Conservation (phyloP, 2,888 invertebrate species). For the Caenorhabditis wallacei region DNA sequence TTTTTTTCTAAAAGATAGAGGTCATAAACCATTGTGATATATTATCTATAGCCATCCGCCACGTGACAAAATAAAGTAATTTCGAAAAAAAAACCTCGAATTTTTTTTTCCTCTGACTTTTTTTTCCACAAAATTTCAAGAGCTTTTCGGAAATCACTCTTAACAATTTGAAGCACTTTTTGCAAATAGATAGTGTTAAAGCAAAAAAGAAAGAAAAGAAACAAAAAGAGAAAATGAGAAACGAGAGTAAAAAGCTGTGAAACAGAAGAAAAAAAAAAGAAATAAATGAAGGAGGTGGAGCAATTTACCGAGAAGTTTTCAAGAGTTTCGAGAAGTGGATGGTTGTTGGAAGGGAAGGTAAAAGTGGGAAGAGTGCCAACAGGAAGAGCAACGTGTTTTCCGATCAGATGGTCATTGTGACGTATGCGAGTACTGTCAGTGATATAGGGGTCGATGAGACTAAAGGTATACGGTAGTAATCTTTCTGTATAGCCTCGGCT, state of each 20-base stretch:
- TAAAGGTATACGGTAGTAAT: no score
- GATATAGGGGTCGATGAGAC: no score
- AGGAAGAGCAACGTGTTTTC: conserved; percentile 54
- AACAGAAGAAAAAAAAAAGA: conserved; percentile 31
- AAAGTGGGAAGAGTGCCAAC: conserved; percentile 26
- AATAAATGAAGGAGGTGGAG: conserved; percentile 35
- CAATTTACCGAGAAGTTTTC: conserved; percentile 65
- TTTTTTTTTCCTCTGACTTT: conserved; percentile 11
- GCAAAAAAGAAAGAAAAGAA: conserved; percentile 16
- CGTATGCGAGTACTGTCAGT: conserved; percentile 13
- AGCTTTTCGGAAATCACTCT: conserved; percentile 66
- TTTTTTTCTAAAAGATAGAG: conserved; percentile 2
- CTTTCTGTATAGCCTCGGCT: no score
- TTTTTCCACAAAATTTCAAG: conserved; percentile 57
- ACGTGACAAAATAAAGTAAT: conserved; percentile 22
- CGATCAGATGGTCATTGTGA: conserved; percentile 53
- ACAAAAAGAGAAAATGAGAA: conserved; percentile 20
- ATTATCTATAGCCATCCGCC: neutral
- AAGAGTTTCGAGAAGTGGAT: conserved; percentile 61
- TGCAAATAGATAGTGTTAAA: conserved; percentile 62
- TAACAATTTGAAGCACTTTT: conserved; percentile 64
- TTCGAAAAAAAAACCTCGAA: conserved; percentile 11
- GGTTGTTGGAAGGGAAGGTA: neutral
- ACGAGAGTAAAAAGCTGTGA: neutral
- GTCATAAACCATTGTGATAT: conserved; percentile 30